A percentile compares a stretch with the other conserved stretches of the same genome.
Conservation (phyloP, 2,797 vertebrate species). For the Sebastes oblongus region DNA sequence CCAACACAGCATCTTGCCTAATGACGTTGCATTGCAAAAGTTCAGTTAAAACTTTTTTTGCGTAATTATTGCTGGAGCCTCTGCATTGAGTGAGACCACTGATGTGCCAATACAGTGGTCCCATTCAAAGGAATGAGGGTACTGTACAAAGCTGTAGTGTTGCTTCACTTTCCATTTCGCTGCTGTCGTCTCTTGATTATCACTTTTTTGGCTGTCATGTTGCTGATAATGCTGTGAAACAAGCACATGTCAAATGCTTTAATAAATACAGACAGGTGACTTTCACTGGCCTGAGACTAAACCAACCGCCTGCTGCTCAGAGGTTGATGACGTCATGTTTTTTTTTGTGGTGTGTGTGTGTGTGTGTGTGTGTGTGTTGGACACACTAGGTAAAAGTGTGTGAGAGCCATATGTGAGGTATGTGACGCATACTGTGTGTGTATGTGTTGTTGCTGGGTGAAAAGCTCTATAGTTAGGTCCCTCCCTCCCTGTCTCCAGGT, state of each 20-base stretch:
- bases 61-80: neutral
- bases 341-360: neutral
- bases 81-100: neutral
- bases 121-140: neutral
- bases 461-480: slow-evolving; percentile 71
- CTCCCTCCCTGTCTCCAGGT: slow-evolving; percentile 61
- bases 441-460: slow-evolving; percentile 65
- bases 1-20: neutral
- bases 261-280: neutral
- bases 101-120: neutral
- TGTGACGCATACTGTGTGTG: slow-evolving; percentile 31
- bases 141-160: neutral
- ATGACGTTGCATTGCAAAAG: neutral
- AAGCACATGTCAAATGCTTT: neutral
- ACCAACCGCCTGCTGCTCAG: neutral
- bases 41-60: neutral
- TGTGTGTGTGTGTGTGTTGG: neutral
- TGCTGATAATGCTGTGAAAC: neutral
- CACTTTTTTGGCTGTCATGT: neutral
- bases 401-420: slow-evolving; percentile 33
- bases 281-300: neutral
- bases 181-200: neutral
- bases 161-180: neutral
- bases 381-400: neutral
- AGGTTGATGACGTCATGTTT: slow-evolving; percentile 21